Percentiles rank a stretch among this genome's conserved stretches.
Conservation (phyloP, 1,140 invertebrate genomes). For the Aethina tumida region DNA sequence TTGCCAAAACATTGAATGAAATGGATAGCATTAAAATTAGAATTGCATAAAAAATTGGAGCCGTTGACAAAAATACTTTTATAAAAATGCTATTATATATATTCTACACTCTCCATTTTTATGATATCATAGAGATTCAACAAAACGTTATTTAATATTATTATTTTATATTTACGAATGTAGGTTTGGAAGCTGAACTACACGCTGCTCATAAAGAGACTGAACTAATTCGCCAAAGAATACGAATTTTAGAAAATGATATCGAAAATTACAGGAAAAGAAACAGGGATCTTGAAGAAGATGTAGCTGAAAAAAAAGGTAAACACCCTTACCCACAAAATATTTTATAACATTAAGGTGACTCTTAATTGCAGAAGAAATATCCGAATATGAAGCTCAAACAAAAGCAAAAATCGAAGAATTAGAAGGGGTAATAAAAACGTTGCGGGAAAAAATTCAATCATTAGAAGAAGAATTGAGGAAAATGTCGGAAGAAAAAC, state of each 20-base stretch:
- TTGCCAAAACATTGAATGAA: neutral
- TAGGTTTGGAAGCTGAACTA: constrained; percentile 47
- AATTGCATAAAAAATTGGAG: neutral
- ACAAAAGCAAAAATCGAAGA: constrained; percentile 34
- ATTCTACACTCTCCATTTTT: no score
- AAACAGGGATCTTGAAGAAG: constrained; percentile 40
- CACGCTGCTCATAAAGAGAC: constrained; percentile 45
- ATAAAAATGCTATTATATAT: no score
- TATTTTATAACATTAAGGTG: neutral
- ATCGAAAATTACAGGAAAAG: constrained; percentile 39
- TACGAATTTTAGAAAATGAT: constrained; percentile 45
- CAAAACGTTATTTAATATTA: neutral
- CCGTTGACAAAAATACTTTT: neutral
- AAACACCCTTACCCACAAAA: constrained; percentile 2
- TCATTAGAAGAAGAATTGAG: constrained; percentile 39
- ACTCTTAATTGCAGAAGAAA: constrained; percentile 15
- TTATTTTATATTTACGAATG: no score
- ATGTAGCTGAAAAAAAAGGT: constrained; percentile 42
- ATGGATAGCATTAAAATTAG: neutral
- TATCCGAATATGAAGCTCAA: constrained; percentile 24
- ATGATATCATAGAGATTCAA: no score
- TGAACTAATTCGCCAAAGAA: constrained; percentile 40
- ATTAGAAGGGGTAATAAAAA: constrained; percentile 39
- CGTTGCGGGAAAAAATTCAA: constrained; percentile 41
- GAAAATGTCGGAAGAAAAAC: constrained; percentile 37